Conservation (phyloP, 37 sponge, comb jelly and placozoan genomes). For the Geodia barretti region DNA sequence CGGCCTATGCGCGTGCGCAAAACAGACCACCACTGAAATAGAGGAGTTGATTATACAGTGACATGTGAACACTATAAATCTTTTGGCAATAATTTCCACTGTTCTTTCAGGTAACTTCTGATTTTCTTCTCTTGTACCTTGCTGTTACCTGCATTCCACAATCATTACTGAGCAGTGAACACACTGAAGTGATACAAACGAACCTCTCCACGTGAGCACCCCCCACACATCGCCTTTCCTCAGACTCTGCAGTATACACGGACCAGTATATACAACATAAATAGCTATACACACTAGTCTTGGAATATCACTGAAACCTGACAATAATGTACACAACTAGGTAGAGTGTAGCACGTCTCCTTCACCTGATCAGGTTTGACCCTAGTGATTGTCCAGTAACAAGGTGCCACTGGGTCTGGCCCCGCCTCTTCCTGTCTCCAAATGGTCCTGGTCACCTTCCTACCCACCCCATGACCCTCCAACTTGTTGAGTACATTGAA, state of each 20-base stretch:
- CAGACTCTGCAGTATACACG: conserved; percentile 6
- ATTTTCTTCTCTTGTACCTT: conserved; percentile 3
- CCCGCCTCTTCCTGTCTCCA: conserved; percentile 28
- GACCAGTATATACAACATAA: not conserved
- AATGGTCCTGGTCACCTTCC: conserved; percentile 38
- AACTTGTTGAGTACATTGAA: conserved; percentile 40
- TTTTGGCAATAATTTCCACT: conserved; percentile 27
- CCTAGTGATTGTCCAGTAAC: conserved; percentile 60
- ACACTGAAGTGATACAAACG: not conserved
- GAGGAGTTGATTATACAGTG: too few species aligned
- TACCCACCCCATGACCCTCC: conserved; percentile 39
- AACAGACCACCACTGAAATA: too few species aligned
- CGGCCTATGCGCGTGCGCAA: not conserved
- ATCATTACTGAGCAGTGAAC: not conserved
- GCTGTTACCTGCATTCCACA: not conserved
- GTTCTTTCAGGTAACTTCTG: conserved; percentile 18
- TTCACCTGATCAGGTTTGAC: conserved; percentile 38
- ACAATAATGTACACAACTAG: too few species aligned
- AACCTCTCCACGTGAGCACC: conserved; percentile 19
- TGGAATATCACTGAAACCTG: too few species aligned
- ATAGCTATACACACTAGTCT: not conserved
- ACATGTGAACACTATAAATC: conserved; percentile 1
- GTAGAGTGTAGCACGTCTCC: not conserved
- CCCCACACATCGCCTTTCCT: conserved; percentile 13
- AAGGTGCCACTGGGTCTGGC: not conserved